Conservation (phyloP, 2,113 vertebrate species). For the Oreochromis aureus region DNA sequence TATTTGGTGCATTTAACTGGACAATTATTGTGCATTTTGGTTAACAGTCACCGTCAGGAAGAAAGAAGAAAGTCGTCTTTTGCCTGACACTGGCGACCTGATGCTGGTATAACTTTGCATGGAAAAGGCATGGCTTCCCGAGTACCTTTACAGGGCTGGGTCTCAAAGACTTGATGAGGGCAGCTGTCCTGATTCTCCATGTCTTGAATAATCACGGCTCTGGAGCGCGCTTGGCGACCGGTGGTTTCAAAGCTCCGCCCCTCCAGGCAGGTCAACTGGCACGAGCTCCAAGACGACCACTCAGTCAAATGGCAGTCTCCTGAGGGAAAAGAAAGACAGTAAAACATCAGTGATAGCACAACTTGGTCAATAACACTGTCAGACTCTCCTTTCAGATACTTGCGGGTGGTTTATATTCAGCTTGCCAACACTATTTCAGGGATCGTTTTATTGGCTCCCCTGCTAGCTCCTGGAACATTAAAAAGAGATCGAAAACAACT, state of each 20-base stretch:
- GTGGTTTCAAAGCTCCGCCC: slow-evolving; percentile 87
- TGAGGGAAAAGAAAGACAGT: slow-evolving; percentile 13
- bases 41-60: background rate
- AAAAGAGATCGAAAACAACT: slow-evolving; percentile 31
- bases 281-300: slow-evolving; percentile 95
- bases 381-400: background rate
- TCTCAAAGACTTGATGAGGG: slow-evolving; percentile 83
- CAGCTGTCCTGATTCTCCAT: slow-evolving; percentile 84
- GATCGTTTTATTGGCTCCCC: slow-evolving; percentile 33
- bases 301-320: slow-evolving; percentile 93
- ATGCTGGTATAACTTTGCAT: background rate
- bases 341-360: background rate
- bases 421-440: background rate
- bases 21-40: background rate
- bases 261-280: slow-evolving; percentile 90
- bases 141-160: slow-evolving; percentile 86
- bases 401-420: slow-evolving; percentile 3
- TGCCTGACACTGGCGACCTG: background rate
- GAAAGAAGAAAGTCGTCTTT: background rate
- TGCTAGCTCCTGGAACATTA: slow-evolving; percentile 37
- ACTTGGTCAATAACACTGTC: background rate
- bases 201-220: slow-evolving; percentile 82
- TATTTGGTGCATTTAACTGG: background rate
- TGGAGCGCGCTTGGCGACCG: slow-evolving; percentile 86
- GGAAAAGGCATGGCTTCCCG: background rate